Base-by-base conservation (phyloP, 53 echinoderm and acorn worm species). In the Zoroaster sp. region DNA sequence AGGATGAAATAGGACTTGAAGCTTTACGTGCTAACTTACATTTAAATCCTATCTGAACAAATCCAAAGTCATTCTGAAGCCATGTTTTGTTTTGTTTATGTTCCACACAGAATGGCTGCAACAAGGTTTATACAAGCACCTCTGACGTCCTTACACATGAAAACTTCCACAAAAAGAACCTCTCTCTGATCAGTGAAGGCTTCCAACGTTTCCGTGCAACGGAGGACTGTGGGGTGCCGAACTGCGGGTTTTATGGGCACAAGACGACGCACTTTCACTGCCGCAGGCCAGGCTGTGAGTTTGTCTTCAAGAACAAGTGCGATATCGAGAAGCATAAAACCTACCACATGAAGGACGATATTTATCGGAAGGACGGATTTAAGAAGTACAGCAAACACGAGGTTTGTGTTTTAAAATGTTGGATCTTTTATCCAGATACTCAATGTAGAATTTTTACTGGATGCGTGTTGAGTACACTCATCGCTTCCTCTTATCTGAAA, bases 81-180 rank as follows among this genome's bases (percentile, higher is more conserved):
- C 52, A n/a, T 67, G 31, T 46, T 14, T 32, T 69, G 28, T 8
- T 46, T 69, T 36, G 12, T 23, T 25, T 72, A 32, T 20, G 67
- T 35, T 13, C 31, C 53, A 32, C 20, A 42, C 87, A 99, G 99
- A 73, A 54, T 32, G 94, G 94, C 47, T 99, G 99, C 92, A 91
- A 94, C 83, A 99, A 99, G 79, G 99, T 99, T 35, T 99, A 99
- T 78, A 99, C 99, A 8, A 96, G 96, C 89, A 99, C 99, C 68
- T 99, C 99, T 2, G 99, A 99, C 70, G 96, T 99, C 39, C 90
- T 99, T 40, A 96, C 96, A 55, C 99, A 99, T 72, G 99, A 99
- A 74, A 99, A 99, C 93, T 99, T 96, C 90, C 99, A 99, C 94
- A 99, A 99, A 91, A 99, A 99, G 94, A 99, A 99, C 74, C 74